These are phyloP conservation scores for Amyelois transitella DNA, from an alignment of 1,140 invertebrate species.

Conservation along the genomic window DNA sequence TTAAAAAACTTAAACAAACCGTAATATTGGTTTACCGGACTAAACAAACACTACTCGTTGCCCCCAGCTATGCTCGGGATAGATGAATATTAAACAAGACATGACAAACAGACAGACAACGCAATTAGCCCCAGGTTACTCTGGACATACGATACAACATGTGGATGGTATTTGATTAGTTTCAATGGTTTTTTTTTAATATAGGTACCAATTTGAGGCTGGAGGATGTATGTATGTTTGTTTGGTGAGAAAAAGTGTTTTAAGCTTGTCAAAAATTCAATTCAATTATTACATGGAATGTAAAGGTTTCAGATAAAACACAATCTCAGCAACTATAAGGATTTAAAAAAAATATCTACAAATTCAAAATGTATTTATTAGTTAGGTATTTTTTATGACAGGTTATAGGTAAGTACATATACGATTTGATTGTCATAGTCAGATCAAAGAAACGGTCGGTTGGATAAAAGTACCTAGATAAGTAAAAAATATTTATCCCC, in stretches of 20 bases:
- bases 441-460: no score
- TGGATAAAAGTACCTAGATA: no score
- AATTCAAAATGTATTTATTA: no score
- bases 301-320: no score
- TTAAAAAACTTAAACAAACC: constrained; percentile 41
- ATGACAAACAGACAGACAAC: constrained; percentile 26
- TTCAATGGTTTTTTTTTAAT: not conserved
- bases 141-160: constrained; percentile 34
- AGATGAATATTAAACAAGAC: constrained; percentile 39
- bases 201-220: not conserved
- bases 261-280: no score
- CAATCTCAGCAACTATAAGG: no score
- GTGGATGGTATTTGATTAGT: constrained; percentile 17
- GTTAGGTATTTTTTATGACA: no score
- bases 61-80: constrained; percentile 15
- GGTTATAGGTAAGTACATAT: no score
- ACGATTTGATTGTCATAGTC: no score
- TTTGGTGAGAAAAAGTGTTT: not conserved
- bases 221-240: not conserved
- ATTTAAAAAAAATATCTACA: no score
- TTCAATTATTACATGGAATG: no score
- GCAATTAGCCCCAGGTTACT: constrained; percentile 48
- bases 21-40: constrained; percentile 40
- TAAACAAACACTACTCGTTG: constrained; percentile 18
- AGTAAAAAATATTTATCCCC: no score